Evolutionary conservation across 2,888 invertebrate species (phyloP).

Genomic region (Harpalus rubripes): DNA sequence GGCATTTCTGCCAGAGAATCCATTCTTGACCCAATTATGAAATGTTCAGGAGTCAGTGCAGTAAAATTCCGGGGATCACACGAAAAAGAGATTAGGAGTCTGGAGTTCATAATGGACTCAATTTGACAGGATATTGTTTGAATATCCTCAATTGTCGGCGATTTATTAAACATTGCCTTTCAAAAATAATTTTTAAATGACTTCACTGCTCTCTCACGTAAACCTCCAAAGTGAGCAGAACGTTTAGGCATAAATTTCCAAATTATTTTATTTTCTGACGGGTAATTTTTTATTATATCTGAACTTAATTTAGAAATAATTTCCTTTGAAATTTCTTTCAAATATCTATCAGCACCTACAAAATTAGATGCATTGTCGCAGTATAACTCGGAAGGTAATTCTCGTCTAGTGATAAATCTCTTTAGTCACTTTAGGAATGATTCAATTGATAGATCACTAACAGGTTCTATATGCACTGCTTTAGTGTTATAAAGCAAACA

Average conservation of each 20-base stretch:
- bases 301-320: constrained; percentile 48
- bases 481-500: constrained; percentile 71
- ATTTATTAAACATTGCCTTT: constrained; percentile 14
- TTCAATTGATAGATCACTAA: constrained; percentile 67
- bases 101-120: not conserved
- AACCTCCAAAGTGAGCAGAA: constrained; percentile 67
- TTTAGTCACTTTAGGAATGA: constrained; percentile 67
- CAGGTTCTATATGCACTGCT: constrained; percentile 72
- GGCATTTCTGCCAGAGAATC: not conserved
- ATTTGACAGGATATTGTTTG: not conserved
- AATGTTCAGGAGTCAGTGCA: not conserved
- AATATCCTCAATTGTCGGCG: not conserved
- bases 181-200: constrained; percentile 60
- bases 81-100: not conserved
- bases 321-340: constrained; percentile 39
- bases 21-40: not conserved
- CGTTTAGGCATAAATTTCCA: constrained; percentile 68
- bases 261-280: constrained; percentile 37
- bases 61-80: not conserved
- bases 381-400: constrained; percentile 54
- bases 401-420: constrained; percentile 68
- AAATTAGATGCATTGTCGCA: constrained; percentile 60
- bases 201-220: constrained; percentile 50
- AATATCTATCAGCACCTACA: constrained; percentile 63
- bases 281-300: not conserved